These are phyloP conservation scores for Atrina japonica DNA, from an alignment of 2,888 invertebrate genomes.

Conservation along the genomic window DNA sequence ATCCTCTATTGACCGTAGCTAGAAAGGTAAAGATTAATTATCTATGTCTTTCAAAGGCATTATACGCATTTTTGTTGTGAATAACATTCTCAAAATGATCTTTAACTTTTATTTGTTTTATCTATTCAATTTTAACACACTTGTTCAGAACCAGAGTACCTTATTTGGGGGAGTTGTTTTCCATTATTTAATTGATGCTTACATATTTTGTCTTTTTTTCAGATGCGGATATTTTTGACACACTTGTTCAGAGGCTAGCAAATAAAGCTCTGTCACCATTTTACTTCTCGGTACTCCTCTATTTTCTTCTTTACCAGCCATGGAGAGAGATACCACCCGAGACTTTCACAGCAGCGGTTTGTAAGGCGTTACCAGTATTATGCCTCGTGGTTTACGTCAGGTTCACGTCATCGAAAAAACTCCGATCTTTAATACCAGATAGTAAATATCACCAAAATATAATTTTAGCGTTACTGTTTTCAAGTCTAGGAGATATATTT, in stretches of 20 bases:
- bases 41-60: too few relatives aligned
- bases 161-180: too few relatives aligned
- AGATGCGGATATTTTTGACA: too few relatives aligned
- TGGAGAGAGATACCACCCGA: conserved; percentile 56
- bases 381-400: conserved; percentile 57
- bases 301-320: conserved; percentile 54
- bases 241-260: conserved; percentile 16
- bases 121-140: too few relatives aligned
- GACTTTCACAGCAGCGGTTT: conserved; percentile 55
- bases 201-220: too few relatives aligned
- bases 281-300: conserved; percentile 50
- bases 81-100: too few relatives aligned
- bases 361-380: conserved; percentile 65
- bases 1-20: too few relatives aligned
- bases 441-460: conserved; percentile 42
- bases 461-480: conserved; percentile 57
- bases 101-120: too few relatives aligned
- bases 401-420: conserved; percentile 37
- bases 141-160: too few relatives aligned
- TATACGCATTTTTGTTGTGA: too few relatives aligned
- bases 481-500: conserved; percentile 64
- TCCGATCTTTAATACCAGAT: conserved; percentile 37
- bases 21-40: too few relatives aligned
- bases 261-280: conserved; percentile 56
- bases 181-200: too few relatives aligned